A percentile compares a stretch with the other conserved stretches of the same genome.
Conservation (phyloP, 2,797 vertebrate species). For the Eulemur albifrons region DNA sequence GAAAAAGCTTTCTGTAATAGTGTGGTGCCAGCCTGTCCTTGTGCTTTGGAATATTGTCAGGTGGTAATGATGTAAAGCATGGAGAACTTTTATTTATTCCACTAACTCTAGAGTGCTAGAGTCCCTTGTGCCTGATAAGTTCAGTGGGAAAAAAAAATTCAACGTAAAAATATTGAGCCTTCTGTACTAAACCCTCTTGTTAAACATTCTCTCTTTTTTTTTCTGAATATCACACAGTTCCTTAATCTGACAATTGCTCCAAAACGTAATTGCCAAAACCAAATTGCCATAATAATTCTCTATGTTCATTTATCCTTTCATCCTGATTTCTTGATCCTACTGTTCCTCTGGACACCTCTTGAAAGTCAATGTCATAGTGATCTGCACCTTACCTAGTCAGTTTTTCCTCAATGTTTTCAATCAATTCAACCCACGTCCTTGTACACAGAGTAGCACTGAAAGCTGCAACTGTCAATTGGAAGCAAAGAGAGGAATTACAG, state of each 20-base stretch:
- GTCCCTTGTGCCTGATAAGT: no score
- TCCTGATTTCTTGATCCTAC: neutral
- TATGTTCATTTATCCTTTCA: rapidly evolving
- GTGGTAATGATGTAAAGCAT: neutral
- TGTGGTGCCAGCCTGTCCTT: no score
- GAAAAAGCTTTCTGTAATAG: neutral
- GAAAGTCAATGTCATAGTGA: rapidly evolving
- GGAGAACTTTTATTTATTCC: neutral
- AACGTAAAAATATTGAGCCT: neutral
- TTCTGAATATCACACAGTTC: no score
- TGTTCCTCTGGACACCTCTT: no score
- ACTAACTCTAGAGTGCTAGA: neutral
- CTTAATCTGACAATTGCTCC: neutral
- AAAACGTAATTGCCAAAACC: rapidly evolving
- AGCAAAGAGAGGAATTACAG: neutral
- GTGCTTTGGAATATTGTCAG: neutral
- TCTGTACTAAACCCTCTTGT: neutral
- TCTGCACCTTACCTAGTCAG: neutral
- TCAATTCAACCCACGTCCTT: rapidly evolving
- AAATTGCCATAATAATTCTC: rapidly evolving
- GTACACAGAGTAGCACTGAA: rapidly evolving
- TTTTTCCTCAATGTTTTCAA: rapidly evolving
- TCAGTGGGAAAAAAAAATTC: neutral
- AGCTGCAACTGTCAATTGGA: rapidly evolving
- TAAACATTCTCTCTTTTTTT: neutral